Percentiles rank a stretch among this genome's conserved stretches.
Evolutionary conservation across 1,140 invertebrate species (phyloP).

Genomic region (Wasmannia auropunctata): DNA sequence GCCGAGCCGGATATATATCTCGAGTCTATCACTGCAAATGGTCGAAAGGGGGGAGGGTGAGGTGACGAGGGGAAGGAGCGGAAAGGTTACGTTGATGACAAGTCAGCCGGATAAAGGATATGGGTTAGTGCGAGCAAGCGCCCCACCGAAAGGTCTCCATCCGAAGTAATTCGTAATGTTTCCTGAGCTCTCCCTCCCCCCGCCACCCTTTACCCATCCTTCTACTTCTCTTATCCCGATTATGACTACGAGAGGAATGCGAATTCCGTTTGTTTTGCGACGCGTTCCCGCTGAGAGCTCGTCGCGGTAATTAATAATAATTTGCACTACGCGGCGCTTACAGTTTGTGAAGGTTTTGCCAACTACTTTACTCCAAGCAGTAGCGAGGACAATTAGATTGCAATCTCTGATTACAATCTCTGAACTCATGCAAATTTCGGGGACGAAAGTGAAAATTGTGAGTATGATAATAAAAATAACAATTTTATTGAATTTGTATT

Average conservation of each 20-base stretch:
- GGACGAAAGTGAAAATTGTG: background rate
- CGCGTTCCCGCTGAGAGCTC: background rate
- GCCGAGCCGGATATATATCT: constrained; percentile 35
- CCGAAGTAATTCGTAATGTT: constrained; percentile 40
- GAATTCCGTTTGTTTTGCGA: constrained; percentile 3
- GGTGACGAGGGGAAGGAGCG: too few relatives aligned
- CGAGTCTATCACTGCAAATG: constrained; percentile 45
- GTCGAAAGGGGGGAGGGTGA: background rate
- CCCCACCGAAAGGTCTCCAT: background rate
- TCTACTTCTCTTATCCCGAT: background rate
- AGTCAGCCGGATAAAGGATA: constrained; percentile 21
- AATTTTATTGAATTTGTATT: background rate
- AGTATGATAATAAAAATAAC: background rate
- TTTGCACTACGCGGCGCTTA: constrained; percentile 6
- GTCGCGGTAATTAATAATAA: constrained; percentile 47
- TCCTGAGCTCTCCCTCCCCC: too few relatives aligned
- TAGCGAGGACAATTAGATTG: constrained; percentile 34
- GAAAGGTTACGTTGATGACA: background rate
- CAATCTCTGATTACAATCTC: constrained; percentile 34
- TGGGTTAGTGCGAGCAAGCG: constrained; percentile 49
- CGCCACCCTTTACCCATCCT: background rate
- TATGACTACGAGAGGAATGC: background rate
- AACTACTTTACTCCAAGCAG: constrained; percentile 27
- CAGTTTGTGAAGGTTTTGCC: constrained; percentile 35
- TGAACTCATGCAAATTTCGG: background rate